These are phyloP conservation scores for Alsophila aescularia DNA, from an alignment of 2,888 invertebrate genomes.

Conservation along the genomic window DNA sequence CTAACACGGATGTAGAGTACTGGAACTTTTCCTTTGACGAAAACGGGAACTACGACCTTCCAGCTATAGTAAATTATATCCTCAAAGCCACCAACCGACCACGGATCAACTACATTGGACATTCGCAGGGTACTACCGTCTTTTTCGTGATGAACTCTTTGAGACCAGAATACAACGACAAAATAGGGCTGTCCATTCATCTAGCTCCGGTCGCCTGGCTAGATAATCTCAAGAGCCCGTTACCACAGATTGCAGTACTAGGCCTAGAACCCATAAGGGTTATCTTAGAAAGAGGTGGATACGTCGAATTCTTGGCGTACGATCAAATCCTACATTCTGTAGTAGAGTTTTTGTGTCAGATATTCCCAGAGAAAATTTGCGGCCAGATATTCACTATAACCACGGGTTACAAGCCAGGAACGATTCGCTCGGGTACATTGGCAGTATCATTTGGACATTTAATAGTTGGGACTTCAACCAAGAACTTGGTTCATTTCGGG, in stretches of 20 bases:
- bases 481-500: conserved; percentile 78
- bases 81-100: conserved; percentile 71
- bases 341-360: conserved; percentile 61
- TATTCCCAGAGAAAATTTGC: conserved; percentile 80
- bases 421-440: conserved; percentile 80
- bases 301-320: conserved; percentile 86
- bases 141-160: conserved; percentile 83
- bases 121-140: conserved; percentile 87
- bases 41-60: conserved; percentile 88
- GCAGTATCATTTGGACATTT: conserved; percentile 80
- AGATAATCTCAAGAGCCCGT: conserved; percentile 67
- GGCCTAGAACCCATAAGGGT: conserved; percentile 45
- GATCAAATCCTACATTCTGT: conserved; percentile 70
- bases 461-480: conserved; percentile 81
- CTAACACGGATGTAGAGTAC: conserved; percentile 64
- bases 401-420: conserved; percentile 82
- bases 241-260: conserved; percentile 48
- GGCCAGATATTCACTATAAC: conserved; percentile 81
- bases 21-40: conserved; percentile 88
- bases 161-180: conserved; percentile 84
- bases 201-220: conserved; percentile 79
- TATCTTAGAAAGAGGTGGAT: conserved; percentile 70
- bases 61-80: conserved; percentile 82
- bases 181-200: conserved; percentile 79
- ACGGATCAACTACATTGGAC: conserved; percentile 87